Evolutionary conservation across 2,888 invertebrate species (phyloP).

Genomic region (Osedax frankpressi): DNA sequence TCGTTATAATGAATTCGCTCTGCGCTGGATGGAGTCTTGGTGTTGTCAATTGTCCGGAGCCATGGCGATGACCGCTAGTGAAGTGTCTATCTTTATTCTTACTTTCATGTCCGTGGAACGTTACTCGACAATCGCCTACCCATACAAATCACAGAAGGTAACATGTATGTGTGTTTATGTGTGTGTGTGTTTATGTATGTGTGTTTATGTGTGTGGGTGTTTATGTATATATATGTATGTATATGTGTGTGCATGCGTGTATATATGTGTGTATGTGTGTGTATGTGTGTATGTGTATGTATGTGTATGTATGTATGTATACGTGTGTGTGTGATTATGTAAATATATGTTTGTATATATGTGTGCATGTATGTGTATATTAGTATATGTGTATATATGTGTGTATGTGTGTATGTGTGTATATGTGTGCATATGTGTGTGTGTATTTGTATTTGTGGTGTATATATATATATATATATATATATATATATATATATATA

Average conservation of each 20-base stretch:
- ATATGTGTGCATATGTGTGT: constrained; percentile 1
- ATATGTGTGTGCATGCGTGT: not conserved
- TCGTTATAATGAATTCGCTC: constrained; percentile 49
- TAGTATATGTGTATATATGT: not conserved
- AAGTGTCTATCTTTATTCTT: constrained; percentile 56
- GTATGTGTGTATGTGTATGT: not conserved
- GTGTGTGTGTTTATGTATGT: too few species aligned
- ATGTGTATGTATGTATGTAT: constrained; percentile 1
- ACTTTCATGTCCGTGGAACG: constrained; percentile 60
- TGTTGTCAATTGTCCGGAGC: constrained; percentile 55
- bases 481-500: constrained; percentile 1
- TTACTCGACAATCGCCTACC: constrained; percentile 41
- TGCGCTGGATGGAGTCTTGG: constrained; percentile 57
- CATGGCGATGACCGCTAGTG: constrained; percentile 57
- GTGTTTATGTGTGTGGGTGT: too few species aligned
- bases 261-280: not conserved
- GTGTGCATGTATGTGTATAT: not conserved
- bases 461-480: constrained; percentile 1
- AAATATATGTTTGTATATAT: not conserved
- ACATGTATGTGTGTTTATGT: not conserved
- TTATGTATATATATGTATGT: not conserved
- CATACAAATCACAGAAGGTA: constrained; percentile 17
- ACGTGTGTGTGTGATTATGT: not conserved
- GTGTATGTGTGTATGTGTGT: not conserved
- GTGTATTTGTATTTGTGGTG: too few species aligned